These are phyloP conservation scores for Dolichotis patagonum DNA, from an alignment of 2,113 vertebrate species.

Conservation along the genomic window DNA sequence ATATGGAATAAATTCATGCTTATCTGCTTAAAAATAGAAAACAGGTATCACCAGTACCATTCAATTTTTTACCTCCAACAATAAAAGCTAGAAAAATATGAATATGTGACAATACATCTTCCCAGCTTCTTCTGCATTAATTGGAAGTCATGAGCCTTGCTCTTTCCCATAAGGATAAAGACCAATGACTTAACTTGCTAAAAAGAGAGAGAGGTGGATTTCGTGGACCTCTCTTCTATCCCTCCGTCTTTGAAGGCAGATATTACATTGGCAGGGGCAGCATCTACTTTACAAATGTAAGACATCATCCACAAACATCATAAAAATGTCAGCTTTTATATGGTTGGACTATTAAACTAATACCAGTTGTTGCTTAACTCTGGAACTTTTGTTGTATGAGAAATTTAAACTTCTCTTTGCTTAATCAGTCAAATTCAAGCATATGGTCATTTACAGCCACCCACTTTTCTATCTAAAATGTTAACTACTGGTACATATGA, in stretches of 20 bases:
- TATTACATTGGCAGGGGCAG: not conserved
- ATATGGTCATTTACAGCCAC: not conserved
- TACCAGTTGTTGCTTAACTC: not conserved
- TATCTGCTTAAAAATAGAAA: not conserved
- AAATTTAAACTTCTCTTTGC: conserved; percentile 33
- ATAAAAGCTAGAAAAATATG: not conserved
- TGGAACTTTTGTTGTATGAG: not conserved
- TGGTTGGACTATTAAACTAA: not conserved
- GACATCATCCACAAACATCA: not conserved
- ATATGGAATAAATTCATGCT: not conserved
- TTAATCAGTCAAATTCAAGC: not conserved
- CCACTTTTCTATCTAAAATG: not conserved
- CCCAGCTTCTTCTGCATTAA: not conserved
- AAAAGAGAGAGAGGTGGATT: not conserved
- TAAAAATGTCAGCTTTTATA: not conserved
- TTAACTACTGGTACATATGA: not conserved
- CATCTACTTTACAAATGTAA: not conserved
- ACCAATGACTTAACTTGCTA: not conserved
- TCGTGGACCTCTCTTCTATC: not conserved
- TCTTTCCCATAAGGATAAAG: not conserved
- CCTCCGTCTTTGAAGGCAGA: not conserved
- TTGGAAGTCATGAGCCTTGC: not conserved
- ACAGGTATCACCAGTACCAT: not conserved
- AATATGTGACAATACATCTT: not conserved
- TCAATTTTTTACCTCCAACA: not conserved